phyloP scores from a whole-genome alignment of 2,113 vertebrate genomes.

The Cyphomyrus discorhynchus region DNA sequence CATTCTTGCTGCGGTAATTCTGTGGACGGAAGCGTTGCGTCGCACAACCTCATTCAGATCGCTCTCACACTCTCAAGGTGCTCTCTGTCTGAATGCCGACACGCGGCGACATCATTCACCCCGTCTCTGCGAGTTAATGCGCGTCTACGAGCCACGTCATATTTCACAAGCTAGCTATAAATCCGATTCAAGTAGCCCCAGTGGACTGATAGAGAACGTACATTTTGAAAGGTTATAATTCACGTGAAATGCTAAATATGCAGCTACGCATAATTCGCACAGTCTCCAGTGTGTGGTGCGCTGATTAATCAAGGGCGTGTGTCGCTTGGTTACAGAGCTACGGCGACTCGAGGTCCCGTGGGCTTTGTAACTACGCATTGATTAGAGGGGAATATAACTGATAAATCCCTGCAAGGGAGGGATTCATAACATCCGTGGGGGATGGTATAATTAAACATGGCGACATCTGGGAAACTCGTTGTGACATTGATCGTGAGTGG shows the following conservation, averaged over 20 bases:
- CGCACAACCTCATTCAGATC: background rate
- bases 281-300: background rate
- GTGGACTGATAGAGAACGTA: background rate
- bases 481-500: background rate
- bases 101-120: background rate
- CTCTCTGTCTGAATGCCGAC: background rate
- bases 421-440: background rate
- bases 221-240: slow-evolving; percentile 6
- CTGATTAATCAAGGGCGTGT: background rate
- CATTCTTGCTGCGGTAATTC: background rate
- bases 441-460: background rate
- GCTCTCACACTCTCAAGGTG: background rate
- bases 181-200: background rate
- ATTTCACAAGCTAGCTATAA: background rate
- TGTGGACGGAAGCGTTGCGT: background rate
- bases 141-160: background rate
- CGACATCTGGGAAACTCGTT: background rate
- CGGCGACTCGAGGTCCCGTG: background rate
- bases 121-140: background rate
- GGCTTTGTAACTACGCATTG: slow-evolving; percentile 4
- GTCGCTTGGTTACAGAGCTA: background rate
- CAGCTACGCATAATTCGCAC: background rate
- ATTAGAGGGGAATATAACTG: background rate
- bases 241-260: background rate
- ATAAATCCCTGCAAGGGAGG: background rate